These are phyloP conservation scores for Monochamus saltuarius DNA, from an alignment of 1,140 invertebrate species.

Conservation along the genomic window DNA sequence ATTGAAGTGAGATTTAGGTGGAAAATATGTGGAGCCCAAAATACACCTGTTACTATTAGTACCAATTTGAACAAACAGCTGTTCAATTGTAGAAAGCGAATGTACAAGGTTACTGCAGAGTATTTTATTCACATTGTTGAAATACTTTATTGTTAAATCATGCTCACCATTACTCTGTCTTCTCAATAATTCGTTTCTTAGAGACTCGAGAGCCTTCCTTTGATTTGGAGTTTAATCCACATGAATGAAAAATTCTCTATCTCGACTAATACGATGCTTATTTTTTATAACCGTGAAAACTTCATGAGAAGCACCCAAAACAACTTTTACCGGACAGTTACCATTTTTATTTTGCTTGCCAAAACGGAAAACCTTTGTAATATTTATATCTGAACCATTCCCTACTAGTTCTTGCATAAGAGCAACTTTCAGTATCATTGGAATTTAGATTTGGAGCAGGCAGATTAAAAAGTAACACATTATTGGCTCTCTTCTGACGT, in stretches of 20 bases:
- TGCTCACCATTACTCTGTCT: background rate
- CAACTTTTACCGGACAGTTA: background rate
- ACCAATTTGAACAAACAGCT: too few relatives aligned
- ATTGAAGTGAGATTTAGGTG: too few relatives aligned
- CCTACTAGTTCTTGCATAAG: too few relatives aligned
- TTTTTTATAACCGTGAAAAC: background rate
- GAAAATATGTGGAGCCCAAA: too few relatives aligned
- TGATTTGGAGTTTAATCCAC: background rate
- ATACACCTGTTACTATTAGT: too few relatives aligned
- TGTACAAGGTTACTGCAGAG: background rate
- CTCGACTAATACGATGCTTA: background rate
- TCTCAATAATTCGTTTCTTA: constrained; percentile 1
- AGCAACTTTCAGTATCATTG: too few relatives aligned
- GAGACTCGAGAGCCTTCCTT: background rate
- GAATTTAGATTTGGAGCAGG: too few relatives aligned
- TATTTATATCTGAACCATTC: background rate
- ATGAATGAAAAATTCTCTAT: background rate
- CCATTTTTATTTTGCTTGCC: constrained; percentile 5
- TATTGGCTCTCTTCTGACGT: too few relatives aligned
- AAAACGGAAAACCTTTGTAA: constrained; percentile 1
- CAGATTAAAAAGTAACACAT: too few relatives aligned
- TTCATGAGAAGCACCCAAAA: background rate
- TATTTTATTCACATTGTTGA: background rate
- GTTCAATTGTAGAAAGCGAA: too few relatives aligned
- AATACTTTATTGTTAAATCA: background rate